Evolutionary conservation across 2,113 vertebrate genomes (phyloP).

Genomic region (Hypocryptadius cinnamomeus): DNA sequence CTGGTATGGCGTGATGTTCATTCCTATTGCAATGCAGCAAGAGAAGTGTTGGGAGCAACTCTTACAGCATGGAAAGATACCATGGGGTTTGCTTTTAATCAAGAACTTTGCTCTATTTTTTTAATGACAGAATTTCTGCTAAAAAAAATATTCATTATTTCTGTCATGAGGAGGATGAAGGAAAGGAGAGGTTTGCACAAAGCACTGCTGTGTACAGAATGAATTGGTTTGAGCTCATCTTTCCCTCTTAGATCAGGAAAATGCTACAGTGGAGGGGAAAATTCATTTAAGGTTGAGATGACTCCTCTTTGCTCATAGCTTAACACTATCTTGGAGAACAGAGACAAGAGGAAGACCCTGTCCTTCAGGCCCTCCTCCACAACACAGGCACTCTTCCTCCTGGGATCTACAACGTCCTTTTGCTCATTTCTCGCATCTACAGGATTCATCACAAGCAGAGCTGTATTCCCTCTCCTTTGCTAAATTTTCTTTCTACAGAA

Average conservation of each 20-base stretch:
- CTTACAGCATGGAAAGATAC: neutral
- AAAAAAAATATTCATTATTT: neutral
- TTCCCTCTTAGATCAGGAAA: neutral
- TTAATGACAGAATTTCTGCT: neutral
- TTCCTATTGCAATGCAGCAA: neutral
- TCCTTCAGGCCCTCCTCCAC: neutral
- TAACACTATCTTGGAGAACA: neutral
- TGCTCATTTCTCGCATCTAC: neutral
- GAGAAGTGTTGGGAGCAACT: neutral
- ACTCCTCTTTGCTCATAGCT: neutral
- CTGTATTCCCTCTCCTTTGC: neutral
- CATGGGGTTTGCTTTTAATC: neutral
- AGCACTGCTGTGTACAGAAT: neutral
- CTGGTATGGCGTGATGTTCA: fast-evolving
- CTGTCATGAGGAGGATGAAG: neutral
- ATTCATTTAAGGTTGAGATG: neutral
- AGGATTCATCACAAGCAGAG: neutral
- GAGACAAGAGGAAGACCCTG: neutral
- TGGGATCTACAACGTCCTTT: neutral
- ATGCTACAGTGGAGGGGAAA: neutral
- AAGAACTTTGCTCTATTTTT: neutral
- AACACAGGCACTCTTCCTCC: neutral
- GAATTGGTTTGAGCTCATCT: neutral
- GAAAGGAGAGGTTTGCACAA: neutral
- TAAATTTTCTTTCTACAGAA: neutral